Base-by-base conservation (phyloP, 1,140 invertebrate genomes). In the Meloidogyne floridensis region DNA sequence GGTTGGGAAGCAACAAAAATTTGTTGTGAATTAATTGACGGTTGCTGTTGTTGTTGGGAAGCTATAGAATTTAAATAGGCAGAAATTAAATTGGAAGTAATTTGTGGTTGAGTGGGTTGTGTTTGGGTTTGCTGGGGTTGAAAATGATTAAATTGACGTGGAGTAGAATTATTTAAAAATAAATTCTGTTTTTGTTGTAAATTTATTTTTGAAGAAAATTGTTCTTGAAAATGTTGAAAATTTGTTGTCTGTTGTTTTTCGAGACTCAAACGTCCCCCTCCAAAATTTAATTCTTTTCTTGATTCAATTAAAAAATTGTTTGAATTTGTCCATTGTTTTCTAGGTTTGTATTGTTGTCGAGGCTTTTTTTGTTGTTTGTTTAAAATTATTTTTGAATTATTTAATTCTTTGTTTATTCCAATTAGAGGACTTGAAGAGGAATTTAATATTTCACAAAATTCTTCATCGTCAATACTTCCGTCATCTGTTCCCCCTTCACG, bases 401-500 rank as follows among this genome's bases (percentile, higher is more conserved):
- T 65, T 65, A n/a, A n/a, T n/a, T 11, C n/a, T n/a, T 8, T 11
- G 9, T 11, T 15, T 59, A 15, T 65, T 65, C 59, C 10, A 47
- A 47, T 47, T 47, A 47, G 7, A 6, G 47, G 47, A 7, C 47
- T 47, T 6, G 47, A 47, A 7, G 4, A 47, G 3, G 4, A 6
- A 47, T 47, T 47, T 47, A 65, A 65, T 65, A 65, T n/a, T 65
- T 82, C 53, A 18, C 42, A 53, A 54, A 53, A 82, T 56, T 51
- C 32, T 20, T 78, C 85, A 8, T 81, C 81, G 18, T 70, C 70
- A 20, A 53, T 53, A 18, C 53, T 72, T 32, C 32, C 32, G 11
- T 86, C 51, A 20, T 59, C 32, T 2, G 32, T 42, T 72, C 53
- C 10, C 18, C 86, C 84, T 43, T 70, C 20, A 13, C 82, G 77